Conservation (phyloP, 2,888 invertebrate species). For the Calameuta pallipes region DNA sequence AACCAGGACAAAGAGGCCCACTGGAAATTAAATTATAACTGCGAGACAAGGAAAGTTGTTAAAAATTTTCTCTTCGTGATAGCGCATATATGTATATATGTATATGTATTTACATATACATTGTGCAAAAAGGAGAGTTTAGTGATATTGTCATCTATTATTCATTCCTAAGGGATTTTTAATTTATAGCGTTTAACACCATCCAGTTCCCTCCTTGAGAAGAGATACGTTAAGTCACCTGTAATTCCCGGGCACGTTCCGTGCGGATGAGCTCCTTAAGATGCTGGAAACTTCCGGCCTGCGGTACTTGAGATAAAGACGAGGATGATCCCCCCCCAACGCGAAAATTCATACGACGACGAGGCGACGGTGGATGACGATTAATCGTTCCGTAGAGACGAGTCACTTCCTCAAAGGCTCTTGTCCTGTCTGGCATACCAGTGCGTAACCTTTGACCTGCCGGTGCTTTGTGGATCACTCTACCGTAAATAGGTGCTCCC, state of each 20-base stretch:
- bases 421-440: constrained; percentile 64
- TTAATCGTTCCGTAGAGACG: constrained; percentile 68
- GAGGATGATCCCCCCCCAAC: constrained; percentile 35
- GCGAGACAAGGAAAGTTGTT: too few relatives aligned
- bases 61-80: too few relatives aligned
- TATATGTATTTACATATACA: too few relatives aligned
- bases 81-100: too few relatives aligned
- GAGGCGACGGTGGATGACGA: constrained; percentile 67
- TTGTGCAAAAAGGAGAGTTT: too few relatives aligned
- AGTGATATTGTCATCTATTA: too few relatives aligned
- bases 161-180: too few relatives aligned
- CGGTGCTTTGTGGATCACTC: constrained; percentile 79
- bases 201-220: neutral
- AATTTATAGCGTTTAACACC: too few relatives aligned
- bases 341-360: constrained; percentile 61
- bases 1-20: too few relatives aligned
- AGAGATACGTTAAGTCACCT: constrained; percentile 41
- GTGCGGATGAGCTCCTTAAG: constrained; percentile 83
- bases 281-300: constrained; percentile 75
- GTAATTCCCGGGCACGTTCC: constrained; percentile 80
- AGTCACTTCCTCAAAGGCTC: constrained; percentile 68
- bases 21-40: too few relatives aligned
- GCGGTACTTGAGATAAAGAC: constrained; percentile 48
- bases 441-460: constrained; percentile 63
- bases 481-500: constrained; percentile 75